Base-by-base conservation (phyloP, 2,113 vertebrate species). In the Campylomormyrus tamandua region DNA sequence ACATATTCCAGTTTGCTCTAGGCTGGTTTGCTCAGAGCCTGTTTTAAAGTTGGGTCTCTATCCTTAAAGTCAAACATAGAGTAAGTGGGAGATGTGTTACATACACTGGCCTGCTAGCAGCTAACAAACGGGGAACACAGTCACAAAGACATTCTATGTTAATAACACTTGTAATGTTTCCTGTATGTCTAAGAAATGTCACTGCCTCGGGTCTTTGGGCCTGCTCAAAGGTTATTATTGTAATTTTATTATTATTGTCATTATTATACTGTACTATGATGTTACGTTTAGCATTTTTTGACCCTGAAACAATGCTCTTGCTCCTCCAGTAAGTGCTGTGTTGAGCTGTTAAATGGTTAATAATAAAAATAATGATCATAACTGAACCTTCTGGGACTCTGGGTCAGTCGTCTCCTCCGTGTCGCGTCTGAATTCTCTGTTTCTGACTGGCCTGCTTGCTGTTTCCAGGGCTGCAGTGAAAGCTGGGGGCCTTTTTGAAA, bases 291-390 rank as follows among this genome's bases (percentile, higher is more conserved):
- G 45, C 45, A 45, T 84, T 48, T 46, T 84, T n/a, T 84, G 45
- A 84, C 62, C 66, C 80, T 90, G 19, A 62, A 53, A 77, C 24
- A 42, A 42, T 89, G 90, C 90, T 89, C 88, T 90, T 31, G 27
- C 48, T 56, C 48, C 66, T 86, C 35, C 46, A 56, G 74, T 90
- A 90, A 83, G 87, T 88, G 52, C 87, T 89, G 58, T 86, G 83
- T 74, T 90, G 31, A 87, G 48, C 42, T 90, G 88, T 90, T 70
- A 52, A 27, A 90, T 49, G 88, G 66, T 86, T 53, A 87, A 90
- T 53, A 87, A 90, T 84, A 90, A 90, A 90, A 84, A 58, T 87
- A 24, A n/a, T n/a, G n/a, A 35, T 58, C 42, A 45, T 45, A 84
- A 42, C 77, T 83, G 4, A 83, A 46, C 80, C 39, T 9, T 84